Percentiles rank a stretch among this genome's conserved stretches.
Evolutionary conservation across 2,113 vertebrate species (phyloP).

Genomic region (Otus sunia): DNA sequence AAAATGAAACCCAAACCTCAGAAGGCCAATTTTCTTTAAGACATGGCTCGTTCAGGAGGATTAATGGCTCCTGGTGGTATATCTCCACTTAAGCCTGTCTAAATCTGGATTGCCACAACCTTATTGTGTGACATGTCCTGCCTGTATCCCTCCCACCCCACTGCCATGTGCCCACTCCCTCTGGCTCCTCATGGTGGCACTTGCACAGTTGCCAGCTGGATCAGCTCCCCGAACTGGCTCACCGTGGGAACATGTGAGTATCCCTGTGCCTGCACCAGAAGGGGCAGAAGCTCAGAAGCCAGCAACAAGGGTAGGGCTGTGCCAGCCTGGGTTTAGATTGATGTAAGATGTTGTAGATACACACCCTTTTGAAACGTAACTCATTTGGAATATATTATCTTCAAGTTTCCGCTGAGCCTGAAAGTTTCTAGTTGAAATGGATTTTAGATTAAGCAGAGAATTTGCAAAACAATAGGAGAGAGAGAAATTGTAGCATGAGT

Average conservation of each 20-base stretch:
- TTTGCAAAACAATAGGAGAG: slow-evolving; percentile 40
- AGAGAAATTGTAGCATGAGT: not conserved
- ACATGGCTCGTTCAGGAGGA: not conserved
- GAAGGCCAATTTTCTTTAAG: slow-evolving; percentile 21
- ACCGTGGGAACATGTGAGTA: accelerated
- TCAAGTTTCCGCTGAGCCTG: not conserved
- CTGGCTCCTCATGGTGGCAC: not conserved
- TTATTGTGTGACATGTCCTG: not conserved
- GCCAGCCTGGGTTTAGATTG: not conserved
- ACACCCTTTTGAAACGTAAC: not conserved
- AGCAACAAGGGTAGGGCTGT: accelerated
- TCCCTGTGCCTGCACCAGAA: accelerated
- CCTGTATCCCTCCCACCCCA: not conserved
- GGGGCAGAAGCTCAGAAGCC: not conserved
- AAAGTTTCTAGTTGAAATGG: slow-evolving; percentile 7
- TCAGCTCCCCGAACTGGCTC: not conserved
- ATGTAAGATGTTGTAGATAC: not conserved
- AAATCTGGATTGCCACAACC: not conserved
- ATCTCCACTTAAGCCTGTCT: not conserved
- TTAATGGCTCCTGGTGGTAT: not conserved
- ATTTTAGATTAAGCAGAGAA: slow-evolving; percentile 36
- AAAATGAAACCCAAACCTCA: slow-evolving; percentile 1
- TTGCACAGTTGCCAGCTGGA: accelerated
- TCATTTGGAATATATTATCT: not conserved
- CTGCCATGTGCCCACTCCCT: accelerated